These are phyloP conservation scores for Pardalotus punctatus DNA, from an alignment of 2,113 vertebrate genomes.

Conservation along the genomic window DNA sequence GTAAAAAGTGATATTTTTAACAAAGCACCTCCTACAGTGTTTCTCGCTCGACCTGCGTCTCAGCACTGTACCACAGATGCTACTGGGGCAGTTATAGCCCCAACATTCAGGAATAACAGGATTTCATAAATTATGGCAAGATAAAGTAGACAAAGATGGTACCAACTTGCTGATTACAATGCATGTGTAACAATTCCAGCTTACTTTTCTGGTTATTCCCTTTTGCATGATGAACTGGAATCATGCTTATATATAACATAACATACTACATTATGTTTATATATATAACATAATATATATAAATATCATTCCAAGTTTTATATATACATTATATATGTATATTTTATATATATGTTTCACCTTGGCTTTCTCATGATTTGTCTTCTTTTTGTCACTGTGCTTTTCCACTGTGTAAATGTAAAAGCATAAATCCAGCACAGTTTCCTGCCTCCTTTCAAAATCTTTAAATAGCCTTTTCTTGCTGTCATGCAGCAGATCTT, in stretches of 20 bases:
- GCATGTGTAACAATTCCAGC: not conserved
- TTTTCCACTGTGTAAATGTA: not conserved
- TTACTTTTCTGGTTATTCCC: conserved; percentile 14
- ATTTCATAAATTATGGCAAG: not conserved
- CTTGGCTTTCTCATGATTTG: not conserved
- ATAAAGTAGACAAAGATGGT: not conserved
- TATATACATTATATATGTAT: accelerated
- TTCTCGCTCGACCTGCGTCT: not conserved
- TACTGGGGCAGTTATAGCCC: not conserved
- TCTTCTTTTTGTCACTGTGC: not conserved
- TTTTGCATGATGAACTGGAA: not conserved
- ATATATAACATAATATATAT: not conserved
- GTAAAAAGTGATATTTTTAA: not conserved
- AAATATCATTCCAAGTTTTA: not conserved
- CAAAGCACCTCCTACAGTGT: not conserved
- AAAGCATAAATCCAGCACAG: not conserved
- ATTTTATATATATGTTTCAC: not conserved
- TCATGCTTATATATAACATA: not conserved
- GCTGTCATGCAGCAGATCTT: not conserved
- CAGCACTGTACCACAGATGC: not conserved
- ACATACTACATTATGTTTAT: not conserved
- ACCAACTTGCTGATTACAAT: not conserved
- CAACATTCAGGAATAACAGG: not conserved
- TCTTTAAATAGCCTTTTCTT: not conserved
- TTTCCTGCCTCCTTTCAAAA: not conserved